These are phyloP conservation scores for Poeciliopsis prolifica DNA, from an alignment of 2,113 vertebrate species.

Conservation along the genomic window DNA sequence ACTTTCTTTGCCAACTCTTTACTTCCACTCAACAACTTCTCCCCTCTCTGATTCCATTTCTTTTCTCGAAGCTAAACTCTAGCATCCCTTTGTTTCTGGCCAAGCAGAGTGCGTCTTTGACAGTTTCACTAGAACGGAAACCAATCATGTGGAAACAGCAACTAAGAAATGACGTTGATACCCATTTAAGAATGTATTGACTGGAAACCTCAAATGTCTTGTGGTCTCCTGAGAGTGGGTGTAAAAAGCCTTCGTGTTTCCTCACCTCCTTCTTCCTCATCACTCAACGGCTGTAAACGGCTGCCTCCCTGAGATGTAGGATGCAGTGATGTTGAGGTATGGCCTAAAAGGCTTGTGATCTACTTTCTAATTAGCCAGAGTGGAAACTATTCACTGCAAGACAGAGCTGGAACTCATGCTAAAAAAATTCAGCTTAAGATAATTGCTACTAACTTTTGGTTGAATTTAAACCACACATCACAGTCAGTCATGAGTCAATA, in stretches of 20 bases:
- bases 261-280: not conserved
- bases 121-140: conserved; percentile 21
- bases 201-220: conserved; percentile 31
- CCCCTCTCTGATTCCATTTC: not conserved
- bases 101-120: not conserved
- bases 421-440: not conserved
- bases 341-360: not conserved
- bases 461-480: not conserved
- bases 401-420: not conserved
- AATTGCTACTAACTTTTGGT: not conserved
- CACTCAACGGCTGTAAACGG: not conserved
- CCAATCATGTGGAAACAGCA: not conserved
- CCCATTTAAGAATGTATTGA: conserved; percentile 21
- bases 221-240: conserved; percentile 43
- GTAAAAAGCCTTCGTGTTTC: conserved; percentile 11
- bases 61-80: not conserved
- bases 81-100: not conserved
- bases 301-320: not conserved
- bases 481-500: not conserved
- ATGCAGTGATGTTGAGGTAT: not conserved
- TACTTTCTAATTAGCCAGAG: not conserved
- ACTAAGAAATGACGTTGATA: not conserved
- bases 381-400: not conserved
- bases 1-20: not conserved
- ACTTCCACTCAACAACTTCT: not conserved